Conservation (phyloP, 1,140 invertebrate genomes). For the Chelonus insularis region DNA sequence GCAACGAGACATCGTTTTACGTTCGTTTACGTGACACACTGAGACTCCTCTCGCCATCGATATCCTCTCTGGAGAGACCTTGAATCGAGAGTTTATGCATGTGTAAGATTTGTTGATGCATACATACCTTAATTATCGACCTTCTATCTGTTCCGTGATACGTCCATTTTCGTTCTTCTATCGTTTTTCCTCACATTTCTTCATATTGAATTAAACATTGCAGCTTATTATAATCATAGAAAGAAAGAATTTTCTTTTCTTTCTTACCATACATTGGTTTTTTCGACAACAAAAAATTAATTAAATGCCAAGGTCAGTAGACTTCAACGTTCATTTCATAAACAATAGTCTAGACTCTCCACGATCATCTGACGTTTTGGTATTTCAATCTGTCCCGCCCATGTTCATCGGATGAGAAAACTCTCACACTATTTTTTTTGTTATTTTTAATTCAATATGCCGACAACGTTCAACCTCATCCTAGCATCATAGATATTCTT, state of each 20-base stretch:
- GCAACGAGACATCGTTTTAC: slow-evolving; percentile 13
- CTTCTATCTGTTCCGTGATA: not conserved
- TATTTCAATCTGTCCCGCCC: slow-evolving; percentile 6
- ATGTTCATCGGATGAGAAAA: not conserved
- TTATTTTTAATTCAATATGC: slow-evolving; percentile 5
- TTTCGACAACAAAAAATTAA: too few relatives aligned
- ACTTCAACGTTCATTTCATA: slow-evolving; percentile 7
- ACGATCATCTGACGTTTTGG: slow-evolving; percentile 8
- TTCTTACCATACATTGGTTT: too few relatives aligned
- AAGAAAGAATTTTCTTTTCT: too few relatives aligned
- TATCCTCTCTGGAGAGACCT: not conserved
- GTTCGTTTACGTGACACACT: slow-evolving; percentile 11
- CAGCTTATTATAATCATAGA: too few relatives aligned
- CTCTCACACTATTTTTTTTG: not conserved
- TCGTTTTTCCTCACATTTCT: not conserved
- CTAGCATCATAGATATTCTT: not conserved
- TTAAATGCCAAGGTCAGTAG: not conserved
- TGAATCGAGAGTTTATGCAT: not conserved
- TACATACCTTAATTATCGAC: not conserved
- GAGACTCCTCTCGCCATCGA: not conserved
- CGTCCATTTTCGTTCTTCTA: not conserved
- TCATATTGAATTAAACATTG: too few relatives aligned
- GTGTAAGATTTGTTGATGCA: not conserved
- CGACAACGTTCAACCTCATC: slow-evolving; percentile 8
- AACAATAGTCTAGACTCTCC: slow-evolving; percentile 5